Conservation (phyloP, 2,113 vertebrate genomes). For the Thamnophis sirtalis region DNA sequence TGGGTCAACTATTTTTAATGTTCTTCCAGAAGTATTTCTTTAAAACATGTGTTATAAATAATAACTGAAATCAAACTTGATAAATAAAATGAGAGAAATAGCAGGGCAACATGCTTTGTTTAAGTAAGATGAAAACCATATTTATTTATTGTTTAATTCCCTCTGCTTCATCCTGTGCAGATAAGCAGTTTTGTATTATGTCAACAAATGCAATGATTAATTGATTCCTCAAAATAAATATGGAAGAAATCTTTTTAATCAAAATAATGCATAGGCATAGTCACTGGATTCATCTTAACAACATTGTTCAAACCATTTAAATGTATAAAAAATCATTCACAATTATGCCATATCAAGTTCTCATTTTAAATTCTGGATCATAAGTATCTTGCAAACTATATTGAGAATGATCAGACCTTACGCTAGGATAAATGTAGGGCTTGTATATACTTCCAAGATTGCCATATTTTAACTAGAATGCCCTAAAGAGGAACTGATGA, state of each 20-base stretch:
- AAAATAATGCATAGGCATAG: not conserved
- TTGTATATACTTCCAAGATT: not conserved
- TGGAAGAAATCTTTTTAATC: conserved; percentile 29
- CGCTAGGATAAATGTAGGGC: not conserved
- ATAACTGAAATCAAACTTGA: conserved; percentile 38
- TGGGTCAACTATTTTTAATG: not conserved
- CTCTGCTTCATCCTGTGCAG: conserved; percentile 7
- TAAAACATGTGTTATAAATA: conserved; percentile 10
- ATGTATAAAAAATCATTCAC: not conserved
- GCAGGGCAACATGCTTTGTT: conserved; percentile 25
- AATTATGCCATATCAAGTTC: not conserved
- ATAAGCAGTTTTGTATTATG: conserved; percentile 28
- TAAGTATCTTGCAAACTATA: not conserved
- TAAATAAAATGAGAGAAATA: conserved; percentile 39
- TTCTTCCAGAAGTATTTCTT: conserved; percentile 27
- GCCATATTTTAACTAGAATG: not conserved
- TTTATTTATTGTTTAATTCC: conserved; percentile 55
- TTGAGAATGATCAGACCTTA: not conserved
- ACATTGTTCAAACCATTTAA: not conserved
- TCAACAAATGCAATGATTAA: conserved; percentile 48
- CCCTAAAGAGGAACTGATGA: not conserved
- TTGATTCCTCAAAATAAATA: conserved; percentile 31
- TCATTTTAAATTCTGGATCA: not conserved
- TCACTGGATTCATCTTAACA: not conserved
- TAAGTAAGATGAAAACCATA: conserved; percentile 50